phyloP scores from a whole-genome alignment of 2,797 vertebrate species.

The Chaetophractus vellerosus region DNA sequence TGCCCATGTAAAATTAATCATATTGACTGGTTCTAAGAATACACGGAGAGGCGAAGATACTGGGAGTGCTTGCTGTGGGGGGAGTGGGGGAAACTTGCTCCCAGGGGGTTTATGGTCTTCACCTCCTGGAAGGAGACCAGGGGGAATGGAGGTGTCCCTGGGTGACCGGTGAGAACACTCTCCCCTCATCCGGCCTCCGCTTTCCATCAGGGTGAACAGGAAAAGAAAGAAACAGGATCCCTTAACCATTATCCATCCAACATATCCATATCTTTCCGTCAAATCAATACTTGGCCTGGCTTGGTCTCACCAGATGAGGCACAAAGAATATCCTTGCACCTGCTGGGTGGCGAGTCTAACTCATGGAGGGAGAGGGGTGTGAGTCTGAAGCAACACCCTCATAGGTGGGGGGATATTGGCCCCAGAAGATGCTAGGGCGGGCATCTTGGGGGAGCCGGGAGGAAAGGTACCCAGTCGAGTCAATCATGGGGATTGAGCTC shows the following conservation, averaged over 20 bases:
- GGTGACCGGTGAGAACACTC: background rate
- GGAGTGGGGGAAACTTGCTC: conserved; percentile 54
- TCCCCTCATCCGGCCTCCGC: conserved; percentile 41
- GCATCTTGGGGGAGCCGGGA: background rate
- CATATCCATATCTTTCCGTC: conserved; percentile 77
- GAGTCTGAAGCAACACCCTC: background rate
- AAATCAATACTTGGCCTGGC: conserved; percentile 26
- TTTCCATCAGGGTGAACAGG: conserved; percentile 49
- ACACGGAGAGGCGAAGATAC: conserved; percentile 80
- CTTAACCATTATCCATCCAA: conserved; percentile 69
- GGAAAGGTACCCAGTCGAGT: background rate
- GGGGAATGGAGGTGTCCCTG: background rate
- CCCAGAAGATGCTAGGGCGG: background rate
- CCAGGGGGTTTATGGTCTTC: conserved; percentile 64
- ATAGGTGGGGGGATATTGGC: background rate
- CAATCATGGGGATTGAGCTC: background rate
- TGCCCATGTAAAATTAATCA: conserved; percentile 90
- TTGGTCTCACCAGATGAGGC: background rate
- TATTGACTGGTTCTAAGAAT: conserved; percentile 91
- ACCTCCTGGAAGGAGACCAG: conserved; percentile 68
- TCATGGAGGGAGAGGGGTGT: background rate
- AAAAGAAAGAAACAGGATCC: conserved; percentile 76
- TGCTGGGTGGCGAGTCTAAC: background rate
- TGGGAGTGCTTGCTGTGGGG: conserved; percentile 63
- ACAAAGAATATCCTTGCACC: background rate